Evolutionary conservation across 2,888 invertebrate genomes (phyloP).

Genomic region (Cryptosula pallasiana): DNA sequence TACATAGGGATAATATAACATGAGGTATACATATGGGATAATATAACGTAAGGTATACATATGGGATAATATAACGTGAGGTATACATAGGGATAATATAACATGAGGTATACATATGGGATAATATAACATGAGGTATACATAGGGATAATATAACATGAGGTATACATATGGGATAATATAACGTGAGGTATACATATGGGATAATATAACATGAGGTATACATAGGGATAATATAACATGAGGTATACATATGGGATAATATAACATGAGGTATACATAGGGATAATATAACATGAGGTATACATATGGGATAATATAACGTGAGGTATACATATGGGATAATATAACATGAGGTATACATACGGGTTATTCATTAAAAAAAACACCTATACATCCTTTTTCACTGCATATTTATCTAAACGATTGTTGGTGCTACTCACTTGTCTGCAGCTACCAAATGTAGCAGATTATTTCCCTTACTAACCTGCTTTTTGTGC

Average conservation of each 20-base stretch:
- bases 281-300: too few species aligned
- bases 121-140: neutral
- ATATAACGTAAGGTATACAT: neutral
- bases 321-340: too few species aligned
- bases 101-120: neutral
- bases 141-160: neutral
- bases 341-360: too few species aligned
- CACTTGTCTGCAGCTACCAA: too few species aligned
- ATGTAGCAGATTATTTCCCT: too few species aligned
- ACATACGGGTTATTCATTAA: too few species aligned
- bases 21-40: neutral
- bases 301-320: too few species aligned
- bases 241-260: neutral
- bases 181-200: neutral
- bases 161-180: neutral
- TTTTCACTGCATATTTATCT: too few species aligned
- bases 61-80: neutral
- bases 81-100: neutral
- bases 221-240: neutral
- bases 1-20: neutral
- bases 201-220: neutral
- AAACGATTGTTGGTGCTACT: too few species aligned
- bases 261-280: neutral
- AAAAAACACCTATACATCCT: too few species aligned
- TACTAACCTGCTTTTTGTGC: too few species aligned